Evolutionary conservation across 2,797 vertebrate species (phyloP), one percentile per base, ranked within the genome.

Genomic region (Siniperca undulata): DNA sequence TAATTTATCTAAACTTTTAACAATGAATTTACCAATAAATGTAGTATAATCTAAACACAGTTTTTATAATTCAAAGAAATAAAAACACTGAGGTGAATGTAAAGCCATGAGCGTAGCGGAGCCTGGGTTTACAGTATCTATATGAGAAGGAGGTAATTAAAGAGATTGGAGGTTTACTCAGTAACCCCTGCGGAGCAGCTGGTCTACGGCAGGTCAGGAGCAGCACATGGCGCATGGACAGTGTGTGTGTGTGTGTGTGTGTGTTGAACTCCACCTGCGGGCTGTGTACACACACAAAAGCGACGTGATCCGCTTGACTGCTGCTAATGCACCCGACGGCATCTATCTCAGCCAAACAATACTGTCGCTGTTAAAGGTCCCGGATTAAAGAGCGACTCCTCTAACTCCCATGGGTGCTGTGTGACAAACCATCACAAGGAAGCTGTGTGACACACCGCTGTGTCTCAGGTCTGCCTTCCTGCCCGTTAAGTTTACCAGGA

Each of bases 101-200:
- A 74, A 74, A 84, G 78, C 70, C 74, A 46, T 20, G 55, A 22
- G n/a, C 24, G 48, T 7, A 14, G 58, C n/a, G 60, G 36, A 74
- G 74, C 17, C 17, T 72, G 74, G 55, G 74, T 82, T 82, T 83
- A 88, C 79, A 84, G 74, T 86, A 82, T 92, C 88, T 79, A 74
- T 83, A 80, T 82, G 86, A 93, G 84, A 60, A 71, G 91, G 89
- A 79, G 93, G 84, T 88, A 92, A 95, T 95, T 93, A 94, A 94
- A 91, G 90, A 92, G 92, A 94, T 93, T 93, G 94, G 91, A 94
- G 91, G 92, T 94, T 94, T 93, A 91, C 88, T 92, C 86, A 87
- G 88, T 93, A 88, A 93, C 91, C 91, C 92, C 91, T 93, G 93
- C 91, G 84, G 92, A 95, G 94, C 94, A 95, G 94, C 94, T 95